phyloP scores from a whole-genome alignment of 2,888 invertebrate genomes.

The Macrophya alboannulata region DNA sequence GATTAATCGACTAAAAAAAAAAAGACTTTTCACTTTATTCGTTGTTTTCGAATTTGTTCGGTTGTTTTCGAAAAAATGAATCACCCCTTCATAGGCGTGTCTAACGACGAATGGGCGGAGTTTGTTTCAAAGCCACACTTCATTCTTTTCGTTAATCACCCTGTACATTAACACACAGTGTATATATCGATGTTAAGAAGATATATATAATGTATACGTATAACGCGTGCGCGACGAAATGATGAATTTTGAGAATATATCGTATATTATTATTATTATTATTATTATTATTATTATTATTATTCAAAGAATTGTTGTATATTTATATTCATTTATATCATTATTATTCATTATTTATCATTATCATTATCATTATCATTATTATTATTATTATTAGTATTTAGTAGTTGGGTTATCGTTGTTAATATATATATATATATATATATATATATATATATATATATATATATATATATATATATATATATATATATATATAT shows the following conservation, averaged over 20 bases:
- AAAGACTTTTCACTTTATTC: neutral
- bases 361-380: neutral
- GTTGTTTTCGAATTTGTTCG: neutral
- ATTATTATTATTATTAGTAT: conserved; percentile 32
- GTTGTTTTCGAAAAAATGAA: neutral
- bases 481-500: neutral
- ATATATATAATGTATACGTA: neutral
- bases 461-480: conserved; percentile 9
- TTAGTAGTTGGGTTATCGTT: conserved; percentile 41
- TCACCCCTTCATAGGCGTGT: neutral
- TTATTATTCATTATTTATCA: neutral
- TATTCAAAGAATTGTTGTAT: neutral
- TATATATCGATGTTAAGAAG: neutral
- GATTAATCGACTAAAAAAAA: neutral
- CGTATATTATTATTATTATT: neutral
- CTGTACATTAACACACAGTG: conserved; percentile 5
- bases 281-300: conserved; percentile 4
- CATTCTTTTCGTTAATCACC: neutral
- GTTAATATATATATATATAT: conserved; percentile 45
- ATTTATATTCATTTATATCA: neutral
- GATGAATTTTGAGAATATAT: conserved; percentile 12
- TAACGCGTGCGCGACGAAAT: conserved; percentile 22
- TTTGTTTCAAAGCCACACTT: neutral
- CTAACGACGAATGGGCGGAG: neutral
- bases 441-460: conserved; percentile 29